These are phyloP conservation scores for Drosophila siamana DNA, from an alignment of 2,888 invertebrate species.

Conservation along the genomic window DNA sequence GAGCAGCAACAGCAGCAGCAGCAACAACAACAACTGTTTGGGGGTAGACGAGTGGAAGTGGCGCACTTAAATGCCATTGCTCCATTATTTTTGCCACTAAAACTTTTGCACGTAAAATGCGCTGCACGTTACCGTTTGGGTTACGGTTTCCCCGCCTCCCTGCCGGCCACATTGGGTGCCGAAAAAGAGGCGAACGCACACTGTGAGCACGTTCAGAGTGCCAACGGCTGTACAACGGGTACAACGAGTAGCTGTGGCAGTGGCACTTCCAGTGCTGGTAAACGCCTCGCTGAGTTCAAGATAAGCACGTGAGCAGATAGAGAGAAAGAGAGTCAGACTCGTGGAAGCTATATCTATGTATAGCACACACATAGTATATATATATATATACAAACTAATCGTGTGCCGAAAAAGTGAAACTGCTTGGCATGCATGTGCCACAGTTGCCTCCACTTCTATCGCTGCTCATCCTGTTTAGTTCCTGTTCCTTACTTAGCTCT, in stretches of 20 bases:
- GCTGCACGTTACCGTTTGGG: slow-evolving; percentile 64
- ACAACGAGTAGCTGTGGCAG: slow-evolving; percentile 21
- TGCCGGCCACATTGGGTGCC: slow-evolving; percentile 9
- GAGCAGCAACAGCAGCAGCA: neutral
- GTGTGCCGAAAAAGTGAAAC: slow-evolving; percentile 66
- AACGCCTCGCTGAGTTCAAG: slow-evolving; percentile 63
- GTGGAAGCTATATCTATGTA: slow-evolving; percentile 9
- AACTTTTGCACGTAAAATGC: slow-evolving; percentile 75
- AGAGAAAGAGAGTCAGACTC: slow-evolving; percentile 4
- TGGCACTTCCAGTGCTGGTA: slow-evolving; percentile 52
- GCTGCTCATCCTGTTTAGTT: slow-evolving; percentile 35
- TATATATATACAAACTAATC: slow-evolving; percentile 48
- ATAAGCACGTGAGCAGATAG: slow-evolving; percentile 76
- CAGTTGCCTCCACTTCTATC: neutral
- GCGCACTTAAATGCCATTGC: slow-evolving; percentile 65
- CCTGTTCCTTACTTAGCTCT: slow-evolving; percentile 17
- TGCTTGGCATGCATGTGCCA: slow-evolving; percentile 59
- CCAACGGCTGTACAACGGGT: slow-evolving; percentile 30
- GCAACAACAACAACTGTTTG: neutral
- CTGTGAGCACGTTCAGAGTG: slow-evolving; percentile 40
- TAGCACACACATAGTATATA: no score
- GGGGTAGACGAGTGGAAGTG: slow-evolving; percentile 35
- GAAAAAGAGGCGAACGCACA: slow-evolving; percentile 41
- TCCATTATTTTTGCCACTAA: slow-evolving; percentile 79
- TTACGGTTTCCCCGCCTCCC: slow-evolving; percentile 11